Conservation (phyloP, 2,888 invertebrate genomes). For the Blastobasis lacticolella region DNA sequence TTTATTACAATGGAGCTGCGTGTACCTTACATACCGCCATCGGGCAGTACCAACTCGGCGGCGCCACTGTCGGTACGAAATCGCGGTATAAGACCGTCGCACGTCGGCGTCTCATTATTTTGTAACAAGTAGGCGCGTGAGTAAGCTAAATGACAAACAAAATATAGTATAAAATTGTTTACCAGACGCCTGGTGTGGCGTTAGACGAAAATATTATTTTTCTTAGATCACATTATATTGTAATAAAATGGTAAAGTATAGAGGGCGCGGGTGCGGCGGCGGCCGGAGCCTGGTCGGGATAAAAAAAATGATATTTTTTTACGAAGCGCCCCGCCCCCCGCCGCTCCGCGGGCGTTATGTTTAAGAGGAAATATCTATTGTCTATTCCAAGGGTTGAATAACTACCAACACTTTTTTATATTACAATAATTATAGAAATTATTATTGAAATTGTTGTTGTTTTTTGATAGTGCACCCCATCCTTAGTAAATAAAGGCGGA, state of each 20-base stretch:
- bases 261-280: slow-evolving; percentile 20
- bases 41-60: not conserved
- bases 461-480: not conserved
- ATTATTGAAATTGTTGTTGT: slow-evolving; percentile 64
- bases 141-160: slow-evolving; percentile 61
- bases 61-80: slow-evolving; percentile 19
- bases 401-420: slow-evolving; percentile 75
- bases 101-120: slow-evolving; percentile 25
- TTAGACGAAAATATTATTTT: slow-evolving; percentile 74
- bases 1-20: not conserved
- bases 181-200: slow-evolving; percentile 56
- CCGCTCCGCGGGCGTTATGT: slow-evolving; percentile 46
- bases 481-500: too few relatives aligned
- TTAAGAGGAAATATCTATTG: slow-evolving; percentile 74
- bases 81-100: too few relatives aligned
- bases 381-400: slow-evolving; percentile 73
- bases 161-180: slow-evolving; percentile 71
- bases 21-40: not conserved
- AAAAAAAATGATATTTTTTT: slow-evolving; percentile 64
- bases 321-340: slow-evolving; percentile 33
- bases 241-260: slow-evolving; percentile 60
- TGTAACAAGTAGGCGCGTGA: slow-evolving; percentile 50
- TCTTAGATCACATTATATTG: slow-evolving; percentile 74
- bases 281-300: slow-evolving; percentile 22
- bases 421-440: slow-evolving; percentile 77